Evolutionary conservation across 2,797 vertebrate species (phyloP), one percentile per base, ranked within the genome.

Genomic region (Macroramphosus scolopax): DNA sequence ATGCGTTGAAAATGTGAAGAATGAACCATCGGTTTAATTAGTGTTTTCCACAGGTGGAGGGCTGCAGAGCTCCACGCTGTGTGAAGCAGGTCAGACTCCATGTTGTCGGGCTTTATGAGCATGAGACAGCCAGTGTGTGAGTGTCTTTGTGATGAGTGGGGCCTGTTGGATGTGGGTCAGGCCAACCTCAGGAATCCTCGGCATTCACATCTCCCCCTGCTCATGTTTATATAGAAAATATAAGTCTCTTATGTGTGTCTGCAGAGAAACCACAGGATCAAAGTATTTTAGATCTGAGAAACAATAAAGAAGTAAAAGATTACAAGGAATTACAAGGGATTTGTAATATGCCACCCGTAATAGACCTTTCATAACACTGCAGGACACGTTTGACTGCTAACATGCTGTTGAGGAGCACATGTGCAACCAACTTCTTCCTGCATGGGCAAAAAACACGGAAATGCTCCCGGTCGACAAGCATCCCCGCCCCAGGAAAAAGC

Each of bases 171-270:
- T 84, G 57, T 82, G 77, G 83, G 77, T 83, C 78, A 76, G 68
- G 5, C 64, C 58, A 20, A 69, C 61, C 78, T 78, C 77, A 72
- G 81, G 83, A 84, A 87, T 87, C 57, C 41, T 60, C 50, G 83
- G 81, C 62, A 84, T 82, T 57, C 69, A 46, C 61, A 38, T 51
- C 63, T 47, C 42, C 18, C 36, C 34, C 28, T 50, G 38, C 50
- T 68, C 40, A 11, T 63, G 60, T 80, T 54, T 51, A 55, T 22
- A 40, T 42, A 57, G 26, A 51, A 24, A 36, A 50, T 57, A 43
- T 42, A 59, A 22, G 39, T 59, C 32, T 68, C 36, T 31, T 43
- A 32, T 41, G 6, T 46, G 25, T 37, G 41, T 54, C 36, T 57
- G 30, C 24, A 5, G 34, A 37, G 48, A 28, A 13, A 32, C 33